Evolutionary conservation across 2,113 vertebrate species (phyloP), one percentile per base, ranked within the genome.

Genomic region (Mesitornis unicolor): DNA sequence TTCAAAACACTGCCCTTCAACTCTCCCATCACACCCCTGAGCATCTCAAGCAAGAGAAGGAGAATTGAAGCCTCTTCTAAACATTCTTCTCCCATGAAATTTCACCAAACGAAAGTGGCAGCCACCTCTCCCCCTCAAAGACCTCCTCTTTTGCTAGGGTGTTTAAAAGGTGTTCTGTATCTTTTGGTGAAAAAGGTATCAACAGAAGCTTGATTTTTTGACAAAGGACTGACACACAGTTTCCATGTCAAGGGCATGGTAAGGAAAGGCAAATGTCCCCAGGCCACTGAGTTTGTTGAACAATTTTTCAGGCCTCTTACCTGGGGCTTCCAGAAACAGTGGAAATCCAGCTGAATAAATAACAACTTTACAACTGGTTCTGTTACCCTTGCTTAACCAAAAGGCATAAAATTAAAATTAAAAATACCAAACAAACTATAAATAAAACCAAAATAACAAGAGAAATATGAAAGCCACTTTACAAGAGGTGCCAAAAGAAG

Each of bases 401-500:
- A 88, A 94, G 43, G 26, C 25, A 11, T 40, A 69, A 89, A 86
- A 91, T 70, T 48, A 33, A 76, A 86, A 70, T n/a, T 11, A 36
- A 40, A 47, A 25, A 14, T n/a, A 33, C 15, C 17, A 21, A 31
- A 9, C 7, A 56, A 91, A 15, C 8, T 63, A 56, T 24, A 50
- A 43, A 68, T 21, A 56, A 79, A 82, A 53, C 5, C 12, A 64
- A 71, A 25, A 42, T 25, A 85, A 36, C 7, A 35, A 36, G 17
- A 64, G 10, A 61, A 95, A 84, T 93, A 76, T 28, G 76, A 77
- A 77, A 88, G 64, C 14, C 42, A n/a, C 25, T 54, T 75, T 24
- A 74, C 36, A 87, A 77, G 85, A 97, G 20, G 76, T 61, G 48
- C n/a, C 87, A 97, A 91, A 97, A 94, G 68, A 89, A 94, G 84